Evolutionary conservation across 2,888 invertebrate genomes (phyloP), one percentile per base, ranked within the genome.

Genomic region (Polia nebulosa): DNA sequence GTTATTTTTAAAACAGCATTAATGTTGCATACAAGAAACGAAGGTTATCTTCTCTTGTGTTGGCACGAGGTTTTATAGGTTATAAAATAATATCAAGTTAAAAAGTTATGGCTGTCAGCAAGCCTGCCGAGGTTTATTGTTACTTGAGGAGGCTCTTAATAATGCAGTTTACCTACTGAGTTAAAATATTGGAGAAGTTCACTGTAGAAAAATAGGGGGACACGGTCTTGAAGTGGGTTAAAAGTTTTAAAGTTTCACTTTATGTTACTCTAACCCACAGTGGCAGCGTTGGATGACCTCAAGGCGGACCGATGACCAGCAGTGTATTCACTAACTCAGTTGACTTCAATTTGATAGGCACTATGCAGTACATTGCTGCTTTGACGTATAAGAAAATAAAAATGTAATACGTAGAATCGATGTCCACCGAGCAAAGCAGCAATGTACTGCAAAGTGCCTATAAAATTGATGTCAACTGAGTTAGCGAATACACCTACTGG

Each of bases 71-170:
- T 1, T 68, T 47, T 67, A 39, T 68, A 25, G 36, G 45, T 36
- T 32, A 17, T 13, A 45, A n/a, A n/a, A 47, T 45, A 39, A 57
- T 68, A 39, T 39, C 45, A 67, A 47, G 69, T 68, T 47, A 39
- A 22, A 44, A 67, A 57, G 17, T 68, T 58, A 39, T 36, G 13
- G 9, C 17, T 68, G 15, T 32, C 45, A 45, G 44, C 22, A 56
- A 29, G 15, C 20, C 25, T 15, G 17, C 7, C 3, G 15, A 47
- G 68, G 36, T 47, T 57, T 68, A 32, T 47, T 47, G 57, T 68
- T 15, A 17, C 25, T 56, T 56, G 36, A 67, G 15, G 36, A 29
- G 15, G 25, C 34, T 22, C 8, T 55, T 36, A 45, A 29, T 36
- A 66, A 36, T 67, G 5, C 11, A 29, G 13, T 53, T n/a, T n/a